Conservation (phyloP, 2,888 invertebrate genomes). For the Polyommatus icarus region DNA sequence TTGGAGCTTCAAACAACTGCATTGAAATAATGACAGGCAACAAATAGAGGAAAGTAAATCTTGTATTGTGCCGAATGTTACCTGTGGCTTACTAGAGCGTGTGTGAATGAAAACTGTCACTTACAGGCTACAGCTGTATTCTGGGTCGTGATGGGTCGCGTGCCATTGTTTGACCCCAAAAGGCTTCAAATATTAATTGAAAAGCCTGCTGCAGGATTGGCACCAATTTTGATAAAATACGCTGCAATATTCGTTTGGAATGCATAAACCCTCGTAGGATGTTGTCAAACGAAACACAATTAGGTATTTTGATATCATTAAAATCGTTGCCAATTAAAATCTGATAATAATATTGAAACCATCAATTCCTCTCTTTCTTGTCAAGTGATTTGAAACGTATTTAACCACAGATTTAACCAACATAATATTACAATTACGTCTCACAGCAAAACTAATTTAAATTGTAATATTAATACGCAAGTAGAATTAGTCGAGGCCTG, state of each 20-base stretch:
- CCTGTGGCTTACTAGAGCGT: slow-evolving; percentile 49
- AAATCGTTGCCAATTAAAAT: too few species aligned
- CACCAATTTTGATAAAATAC: neutral
- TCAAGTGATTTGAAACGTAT: too few species aligned
- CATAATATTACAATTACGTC: neutral
- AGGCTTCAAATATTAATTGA: neutral
- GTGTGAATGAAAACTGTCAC: slow-evolving; percentile 39
- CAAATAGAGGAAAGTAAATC: slow-evolving; percentile 69
- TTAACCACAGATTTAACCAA: neutral
- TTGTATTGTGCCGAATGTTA: slow-evolving; percentile 51
- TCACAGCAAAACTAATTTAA: neutral
- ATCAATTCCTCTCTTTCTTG: too few species aligned
- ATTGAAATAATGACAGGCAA: slow-evolving; percentile 68
- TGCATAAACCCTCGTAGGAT: too few species aligned
- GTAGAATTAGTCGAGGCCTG: neutral
- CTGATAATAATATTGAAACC: too few species aligned
- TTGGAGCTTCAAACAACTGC: slow-evolving; percentile 65
- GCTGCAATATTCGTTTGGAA: too few species aligned
- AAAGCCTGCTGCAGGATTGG: neutral
- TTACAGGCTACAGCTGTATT: slow-evolving; percentile 7
- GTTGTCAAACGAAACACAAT: too few species aligned
- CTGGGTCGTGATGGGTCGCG: neutral
- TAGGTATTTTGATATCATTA: too few species aligned
- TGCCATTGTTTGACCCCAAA: neutral
- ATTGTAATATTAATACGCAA: neutral